These are phyloP conservation scores for Sminthopsis crassicaudata DNA, from an alignment of 2,113 vertebrate species.

Conservation along the genomic window DNA sequence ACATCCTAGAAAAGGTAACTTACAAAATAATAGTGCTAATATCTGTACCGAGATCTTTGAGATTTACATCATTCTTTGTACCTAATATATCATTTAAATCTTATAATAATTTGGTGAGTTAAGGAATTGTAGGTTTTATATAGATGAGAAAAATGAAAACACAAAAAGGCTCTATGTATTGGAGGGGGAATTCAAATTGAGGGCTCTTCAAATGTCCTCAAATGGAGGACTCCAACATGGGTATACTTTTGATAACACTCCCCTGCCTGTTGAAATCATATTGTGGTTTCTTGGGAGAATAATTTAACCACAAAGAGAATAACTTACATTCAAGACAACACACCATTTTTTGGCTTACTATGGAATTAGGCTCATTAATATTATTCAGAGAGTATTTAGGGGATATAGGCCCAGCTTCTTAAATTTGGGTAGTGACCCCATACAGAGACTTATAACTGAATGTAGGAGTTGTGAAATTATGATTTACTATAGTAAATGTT, in stretches of 20 bases:
- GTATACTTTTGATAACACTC: not conserved
- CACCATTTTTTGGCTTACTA: slow-evolving; percentile 4
- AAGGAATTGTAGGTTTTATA: not conserved
- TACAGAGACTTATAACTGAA: too few relatives aligned
- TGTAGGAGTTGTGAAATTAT: too few relatives aligned
- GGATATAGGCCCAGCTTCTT: too few relatives aligned
- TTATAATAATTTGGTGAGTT: not conserved
- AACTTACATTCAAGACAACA: not conserved
- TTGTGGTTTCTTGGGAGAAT: not conserved
- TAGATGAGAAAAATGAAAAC: not conserved
- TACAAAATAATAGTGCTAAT: not conserved
- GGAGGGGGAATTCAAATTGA: not conserved
- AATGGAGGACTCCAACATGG: not conserved
- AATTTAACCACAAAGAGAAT: not conserved
- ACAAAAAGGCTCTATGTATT: not conserved
- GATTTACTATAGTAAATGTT: too few relatives aligned
- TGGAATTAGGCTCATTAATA: slow-evolving; percentile 4
- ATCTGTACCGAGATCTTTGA: not conserved
- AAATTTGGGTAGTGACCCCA: too few relatives aligned
- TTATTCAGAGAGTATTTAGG: not conserved
- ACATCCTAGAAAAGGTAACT: not conserved
- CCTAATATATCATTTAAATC: not conserved
- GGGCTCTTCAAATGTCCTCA: not conserved
- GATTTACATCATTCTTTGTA: not conserved
- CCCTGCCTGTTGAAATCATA: not conserved